Base-by-base conservation (phyloP, 2,797 vertebrate genomes). In the Pseudopleuronectes americanus region DNA sequence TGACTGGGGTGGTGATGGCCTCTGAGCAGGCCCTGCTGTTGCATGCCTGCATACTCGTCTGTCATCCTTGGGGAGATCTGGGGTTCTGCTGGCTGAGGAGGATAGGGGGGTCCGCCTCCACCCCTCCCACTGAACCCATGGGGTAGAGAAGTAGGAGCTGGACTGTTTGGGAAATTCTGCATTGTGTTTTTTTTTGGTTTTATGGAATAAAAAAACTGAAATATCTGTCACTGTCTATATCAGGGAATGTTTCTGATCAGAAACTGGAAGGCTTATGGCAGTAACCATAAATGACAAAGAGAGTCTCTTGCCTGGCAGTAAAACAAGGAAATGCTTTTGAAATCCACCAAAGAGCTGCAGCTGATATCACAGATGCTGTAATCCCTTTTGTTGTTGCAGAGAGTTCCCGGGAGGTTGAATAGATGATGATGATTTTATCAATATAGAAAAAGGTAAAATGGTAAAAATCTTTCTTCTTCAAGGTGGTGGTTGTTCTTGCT, bases 81-180 rank as follows among this genome's bases (percentile, higher is more conserved):
- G 73, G 92, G 90, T 47, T 95, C 95, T 71, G 92, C 90, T 75
- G 92, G 82, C 83, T 94, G 94, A 64, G 92, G 83, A 62, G 90
- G 91, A 81, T 95, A 95, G 0, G 92, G 78, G 57, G 93, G 86
- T 77, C 92, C 90, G 31, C 89, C 91, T 75, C 86, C 91, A 71
- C 88, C 86, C 78, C 93, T 88, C 80, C 91, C 90, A 68, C 90
- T 85, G 73, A 95, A 95, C 26, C 92, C 94, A 56, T 91, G 90
- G 49, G 92, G 92, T 22, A 94, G 85, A 78, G 93, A 79, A 24
- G 91, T 85, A 66, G 92, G 91, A 68, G 89, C 91, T 3, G 94
- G 86, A 70, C 92, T 95, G 81, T 95, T 95, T 24, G 93, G 91
- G 86, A 95, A 95, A 86, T 95, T 95, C 90, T 95, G 95, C 95